Conservation (phyloP, 2,888 invertebrate species). For the Thecophora atra region DNA sequence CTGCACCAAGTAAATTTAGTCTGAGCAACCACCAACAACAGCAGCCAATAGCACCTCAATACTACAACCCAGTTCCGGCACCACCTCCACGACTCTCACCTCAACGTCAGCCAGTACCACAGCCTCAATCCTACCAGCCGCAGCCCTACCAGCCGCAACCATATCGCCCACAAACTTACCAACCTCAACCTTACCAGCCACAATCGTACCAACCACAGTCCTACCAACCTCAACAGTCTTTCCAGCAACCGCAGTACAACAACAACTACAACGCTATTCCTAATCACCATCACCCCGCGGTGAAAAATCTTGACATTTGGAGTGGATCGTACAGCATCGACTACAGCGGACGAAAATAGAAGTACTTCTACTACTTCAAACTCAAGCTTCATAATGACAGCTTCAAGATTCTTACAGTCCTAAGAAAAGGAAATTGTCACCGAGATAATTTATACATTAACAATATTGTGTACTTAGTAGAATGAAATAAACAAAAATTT, state of each 20-base stretch:
- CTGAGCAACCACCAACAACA: conserved; percentile 60
- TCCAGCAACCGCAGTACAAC: conserved; percentile 59
- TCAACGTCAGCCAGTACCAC: too few relatives aligned
- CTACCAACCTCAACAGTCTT: conserved; percentile 45
- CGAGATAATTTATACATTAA: too few relatives aligned
- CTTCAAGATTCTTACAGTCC: too few relatives aligned
- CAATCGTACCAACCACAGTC: conserved; percentile 52
- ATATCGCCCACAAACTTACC: conserved; percentile 39
- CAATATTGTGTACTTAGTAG: too few relatives aligned
- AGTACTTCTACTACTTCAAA: too few relatives aligned
- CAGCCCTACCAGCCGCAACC: conserved; percentile 62
- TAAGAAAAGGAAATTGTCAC: too few relatives aligned
- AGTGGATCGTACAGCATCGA: conserved; percentile 82
- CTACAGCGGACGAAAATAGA: conserved; percentile 71
- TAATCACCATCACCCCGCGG: conserved; percentile 76
- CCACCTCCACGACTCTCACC: conserved; percentile 35
- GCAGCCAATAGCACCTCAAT: conserved; percentile 36
- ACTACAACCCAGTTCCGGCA: conserved; percentile 25
- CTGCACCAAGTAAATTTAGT: conserved; percentile 61
- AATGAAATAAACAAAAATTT: too few relatives aligned
- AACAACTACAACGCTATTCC: conserved; percentile 67
- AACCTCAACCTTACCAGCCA: conserved; percentile 43
- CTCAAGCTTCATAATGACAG: too few relatives aligned
- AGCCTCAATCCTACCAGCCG: conserved; percentile 44
- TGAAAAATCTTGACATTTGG: conserved; percentile 75